phyloP scores from a whole-genome alignment of 2,113 vertebrate species.

The Nycticryphes semicollaris region DNA sequence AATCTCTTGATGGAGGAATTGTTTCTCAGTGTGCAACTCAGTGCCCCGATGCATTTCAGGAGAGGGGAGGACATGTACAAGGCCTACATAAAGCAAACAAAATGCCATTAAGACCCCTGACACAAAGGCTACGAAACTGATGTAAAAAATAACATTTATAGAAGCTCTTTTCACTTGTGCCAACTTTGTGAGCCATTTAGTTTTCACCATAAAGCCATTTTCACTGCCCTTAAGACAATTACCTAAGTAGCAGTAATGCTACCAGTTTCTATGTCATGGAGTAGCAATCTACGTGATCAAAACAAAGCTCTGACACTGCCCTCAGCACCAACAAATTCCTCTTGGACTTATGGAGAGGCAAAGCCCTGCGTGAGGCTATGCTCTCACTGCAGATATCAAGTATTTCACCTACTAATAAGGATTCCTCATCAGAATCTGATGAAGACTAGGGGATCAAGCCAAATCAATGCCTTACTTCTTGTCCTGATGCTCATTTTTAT shows the following conservation, averaged over 20 bases:
- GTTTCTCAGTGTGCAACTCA: not conserved
- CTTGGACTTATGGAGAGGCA: rapidly evolving
- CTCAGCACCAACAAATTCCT: not conserved
- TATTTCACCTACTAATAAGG: not conserved
- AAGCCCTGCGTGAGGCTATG: not conserved
- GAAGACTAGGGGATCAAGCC: not conserved
- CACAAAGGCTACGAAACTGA: not conserved
- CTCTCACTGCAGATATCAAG: not conserved
- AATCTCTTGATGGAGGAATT: not conserved
- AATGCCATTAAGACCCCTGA: not conserved
- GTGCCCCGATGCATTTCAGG: not conserved
- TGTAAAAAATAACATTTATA: not conserved
- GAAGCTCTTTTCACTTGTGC: not conserved
- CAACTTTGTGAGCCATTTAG: not conserved
- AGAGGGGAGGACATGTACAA: not conserved
- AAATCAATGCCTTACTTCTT: not conserved
- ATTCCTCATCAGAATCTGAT: not conserved
- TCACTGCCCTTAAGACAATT: not conserved
- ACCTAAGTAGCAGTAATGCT: not conserved
- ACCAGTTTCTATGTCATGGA: not conserved
- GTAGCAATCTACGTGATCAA: not conserved
- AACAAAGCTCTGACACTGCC: not conserved
- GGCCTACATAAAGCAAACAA: not conserved
- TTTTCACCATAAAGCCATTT: not conserved
- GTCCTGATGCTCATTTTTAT: not conserved